These are phyloP conservation scores for Parazoanthus atlanticus DNA, from an alignment of 92 coral and sea anemone species.

Conservation along the genomic window DNA sequence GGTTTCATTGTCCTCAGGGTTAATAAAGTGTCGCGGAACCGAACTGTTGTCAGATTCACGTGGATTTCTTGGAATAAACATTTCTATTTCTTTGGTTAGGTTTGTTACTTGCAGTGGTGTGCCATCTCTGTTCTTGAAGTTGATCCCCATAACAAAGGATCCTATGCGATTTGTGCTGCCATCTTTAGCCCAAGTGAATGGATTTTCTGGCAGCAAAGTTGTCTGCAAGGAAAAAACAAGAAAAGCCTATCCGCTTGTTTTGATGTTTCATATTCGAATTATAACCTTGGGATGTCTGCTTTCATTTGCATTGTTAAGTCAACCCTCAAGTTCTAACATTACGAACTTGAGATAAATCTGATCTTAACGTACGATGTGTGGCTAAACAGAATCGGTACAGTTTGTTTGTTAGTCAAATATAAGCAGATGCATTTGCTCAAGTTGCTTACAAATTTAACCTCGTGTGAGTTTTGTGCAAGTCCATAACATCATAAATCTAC, in stretches of 20 bases:
- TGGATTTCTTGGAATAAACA: constrained; percentile 55
- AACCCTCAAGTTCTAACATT: no score
- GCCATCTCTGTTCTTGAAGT: constrained; percentile 28
- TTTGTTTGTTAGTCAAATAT: no score
- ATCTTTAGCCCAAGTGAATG: constrained; percentile 38
- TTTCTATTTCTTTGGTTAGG: constrained; percentile 41
- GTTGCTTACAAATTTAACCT: no score
- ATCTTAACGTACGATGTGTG: no score
- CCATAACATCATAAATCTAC: no score
- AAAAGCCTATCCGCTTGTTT: not conserved
- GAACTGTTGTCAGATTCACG: constrained; percentile 20
- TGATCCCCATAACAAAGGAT: constrained; percentile 38
- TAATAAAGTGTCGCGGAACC: constrained; percentile 34
- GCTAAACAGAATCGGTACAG: no score
- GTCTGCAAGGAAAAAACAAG: not conserved
- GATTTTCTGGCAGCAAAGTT: constrained; percentile 25
- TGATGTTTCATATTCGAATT: not conserved
- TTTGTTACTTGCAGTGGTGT: constrained; percentile 23
- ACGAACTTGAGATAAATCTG: no score
- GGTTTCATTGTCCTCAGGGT: constrained; percentile 36
- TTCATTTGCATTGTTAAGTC: no score
- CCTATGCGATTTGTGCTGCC: constrained; percentile 33
- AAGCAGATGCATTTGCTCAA: no score
- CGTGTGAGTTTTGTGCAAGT: no score
- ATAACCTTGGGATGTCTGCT: no score